A percentile compares a stretch with the other conserved stretches of the same genome.
phyloP scores from a whole-genome alignment of 2,888 invertebrate species.

The Cheilosia scutellata region DNA sequence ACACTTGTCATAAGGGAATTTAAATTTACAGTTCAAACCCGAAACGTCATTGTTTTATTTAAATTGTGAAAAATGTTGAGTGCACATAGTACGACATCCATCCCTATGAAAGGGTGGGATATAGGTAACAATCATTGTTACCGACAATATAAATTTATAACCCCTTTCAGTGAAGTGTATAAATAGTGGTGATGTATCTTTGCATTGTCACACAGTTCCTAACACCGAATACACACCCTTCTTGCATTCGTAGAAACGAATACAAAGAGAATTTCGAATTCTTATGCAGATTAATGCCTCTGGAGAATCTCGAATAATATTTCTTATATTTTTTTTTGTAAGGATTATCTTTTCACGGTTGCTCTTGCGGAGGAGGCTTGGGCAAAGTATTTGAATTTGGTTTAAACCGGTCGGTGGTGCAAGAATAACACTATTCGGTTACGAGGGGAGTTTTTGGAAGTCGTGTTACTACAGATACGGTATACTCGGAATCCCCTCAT shows the following conservation, averaged over 20 bases:
- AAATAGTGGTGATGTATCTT: constrained; percentile 34
- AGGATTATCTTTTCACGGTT: constrained; percentile 69
- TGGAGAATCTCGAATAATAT: constrained; percentile 26
- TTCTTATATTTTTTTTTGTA: constrained; percentile 33
- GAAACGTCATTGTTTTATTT: constrained; percentile 59
- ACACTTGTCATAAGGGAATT: constrained; percentile 54
- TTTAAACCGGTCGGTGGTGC: constrained; percentile 10
- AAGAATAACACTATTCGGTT: constrained; percentile 10
- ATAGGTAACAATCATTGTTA: constrained; percentile 26
- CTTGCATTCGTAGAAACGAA: constrained; percentile 1
- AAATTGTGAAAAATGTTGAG: constrained; percentile 50
- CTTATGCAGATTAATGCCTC: constrained; percentile 64
- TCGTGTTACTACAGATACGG: constrained; percentile 6
- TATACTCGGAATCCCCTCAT: background rate
- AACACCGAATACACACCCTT: constrained; percentile 16
- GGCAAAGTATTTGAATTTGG: constrained; percentile 12
- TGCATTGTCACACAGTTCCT: constrained; percentile 36
- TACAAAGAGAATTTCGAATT: constrained; percentile 59
- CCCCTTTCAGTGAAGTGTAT: constrained; percentile 17
- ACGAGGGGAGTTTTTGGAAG: constrained; percentile 2
- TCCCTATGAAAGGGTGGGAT: background rate
- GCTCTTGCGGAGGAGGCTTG: constrained; percentile 13
- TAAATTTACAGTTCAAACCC: constrained; percentile 51
- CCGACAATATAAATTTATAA: constrained; percentile 33
- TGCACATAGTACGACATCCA: constrained; percentile 14